Evolutionary conservation across 2,888 invertebrate genomes (phyloP).

Genomic region (Reticulitermes lucifugus): DNA sequence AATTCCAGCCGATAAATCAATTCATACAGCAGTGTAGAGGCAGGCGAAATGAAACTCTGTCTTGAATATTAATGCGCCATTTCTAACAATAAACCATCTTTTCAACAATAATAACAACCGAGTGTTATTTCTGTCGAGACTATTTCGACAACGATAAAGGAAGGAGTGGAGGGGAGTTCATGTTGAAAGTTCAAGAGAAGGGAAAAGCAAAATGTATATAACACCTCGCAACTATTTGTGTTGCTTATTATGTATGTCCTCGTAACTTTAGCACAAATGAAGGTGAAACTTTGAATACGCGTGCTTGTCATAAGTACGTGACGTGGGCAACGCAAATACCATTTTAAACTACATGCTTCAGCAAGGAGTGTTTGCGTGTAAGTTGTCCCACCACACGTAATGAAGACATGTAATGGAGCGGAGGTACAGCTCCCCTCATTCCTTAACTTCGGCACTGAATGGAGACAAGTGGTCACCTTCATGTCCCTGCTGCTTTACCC

Average conservation of each 20-base stretch:
- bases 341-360: too few species aligned
- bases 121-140: background rate
- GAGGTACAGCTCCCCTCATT: too few species aligned
- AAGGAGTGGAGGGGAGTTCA: background rate
- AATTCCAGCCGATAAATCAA: conserved; percentile 18
- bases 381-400: too few species aligned
- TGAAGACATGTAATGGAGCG: too few species aligned
- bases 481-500: too few species aligned
- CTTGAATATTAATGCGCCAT: conserved; percentile 5
- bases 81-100: conserved; percentile 10
- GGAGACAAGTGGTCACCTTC: too few species aligned
- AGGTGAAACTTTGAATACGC: background rate
- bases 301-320: too few species aligned
- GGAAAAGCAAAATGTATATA: background rate
- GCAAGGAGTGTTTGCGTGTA: too few species aligned
- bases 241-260: background rate
- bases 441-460: too few species aligned
- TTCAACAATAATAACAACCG: background rate
- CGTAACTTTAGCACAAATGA: background rate
- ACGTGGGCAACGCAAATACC: too few species aligned
- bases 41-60: conserved; percentile 13
- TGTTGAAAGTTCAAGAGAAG: background rate
- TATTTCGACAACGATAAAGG: background rate
- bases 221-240: background rate
- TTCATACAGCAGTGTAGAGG: background rate